Evolutionary conservation across 2,888 invertebrate species (phyloP).

Genomic region (Didymodactylos carnosus): DNA sequence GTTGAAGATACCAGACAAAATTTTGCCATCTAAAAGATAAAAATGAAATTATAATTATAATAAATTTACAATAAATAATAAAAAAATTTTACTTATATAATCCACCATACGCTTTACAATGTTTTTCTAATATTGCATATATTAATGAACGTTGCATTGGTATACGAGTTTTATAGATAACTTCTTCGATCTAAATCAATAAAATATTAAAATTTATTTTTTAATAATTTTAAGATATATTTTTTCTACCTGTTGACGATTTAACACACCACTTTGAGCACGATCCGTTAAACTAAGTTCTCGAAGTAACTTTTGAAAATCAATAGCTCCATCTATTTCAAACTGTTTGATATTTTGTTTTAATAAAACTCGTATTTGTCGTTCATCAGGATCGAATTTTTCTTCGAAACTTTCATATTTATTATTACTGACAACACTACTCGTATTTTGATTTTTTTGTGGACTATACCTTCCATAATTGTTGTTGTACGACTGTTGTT

Average conservation of each 20-base stretch:
- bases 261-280: not conserved
- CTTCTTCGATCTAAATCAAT: constrained; percentile 7
- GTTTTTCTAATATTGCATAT: constrained; percentile 10
- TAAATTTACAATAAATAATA: not conserved
- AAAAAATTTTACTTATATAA: not conserved
- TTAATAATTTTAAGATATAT: not conserved
- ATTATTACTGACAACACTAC: not conserved
- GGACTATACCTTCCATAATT: too few species aligned
- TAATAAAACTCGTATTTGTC: not conserved
- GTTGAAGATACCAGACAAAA: constrained; percentile 10
- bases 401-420: not conserved
- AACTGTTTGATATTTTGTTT: not conserved
- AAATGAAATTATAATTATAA: not conserved
- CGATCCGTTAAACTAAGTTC: not conserved
- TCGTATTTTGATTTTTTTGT: not conserved
- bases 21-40: constrained; percentile 4
- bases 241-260: constrained; percentile 1
- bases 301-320: not conserved
- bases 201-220: not conserved
- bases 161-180: constrained; percentile 12
- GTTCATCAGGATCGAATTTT: not conserved
- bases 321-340: not conserved
- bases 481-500: too few species aligned
- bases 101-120: not conserved
- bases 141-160: constrained; percentile 12